These are phyloP conservation scores for Seladonia tumulorum DNA, from an alignment of 2,888 invertebrate genomes.

Conservation along the genomic window DNA sequence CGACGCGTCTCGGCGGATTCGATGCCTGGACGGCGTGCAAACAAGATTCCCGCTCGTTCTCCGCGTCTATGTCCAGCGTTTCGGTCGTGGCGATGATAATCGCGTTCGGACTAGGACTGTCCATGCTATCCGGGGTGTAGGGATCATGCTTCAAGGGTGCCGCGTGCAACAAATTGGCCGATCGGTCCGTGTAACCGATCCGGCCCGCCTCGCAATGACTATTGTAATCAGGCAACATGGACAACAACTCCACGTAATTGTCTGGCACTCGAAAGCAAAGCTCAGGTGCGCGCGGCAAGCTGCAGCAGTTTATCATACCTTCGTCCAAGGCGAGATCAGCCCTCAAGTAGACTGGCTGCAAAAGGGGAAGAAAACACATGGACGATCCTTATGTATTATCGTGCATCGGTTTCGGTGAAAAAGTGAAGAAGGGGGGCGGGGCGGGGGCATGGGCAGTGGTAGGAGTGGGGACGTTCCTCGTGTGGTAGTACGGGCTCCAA, in stretches of 20 bases:
- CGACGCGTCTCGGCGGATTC: constrained; percentile 58
- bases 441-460: neutral
- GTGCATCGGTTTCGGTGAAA: constrained; percentile 54
- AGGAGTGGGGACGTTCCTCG: constrained; percentile 35
- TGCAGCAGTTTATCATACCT: constrained; percentile 91
- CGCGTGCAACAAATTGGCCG: constrained; percentile 86
- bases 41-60: constrained; percentile 36
- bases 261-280: constrained; percentile 83
- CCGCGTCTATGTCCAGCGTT: constrained; percentile 69
- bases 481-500: constrained; percentile 55
- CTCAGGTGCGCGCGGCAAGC: constrained; percentile 79
- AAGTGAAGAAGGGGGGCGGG: neutral
- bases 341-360: constrained; percentile 92
- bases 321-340: constrained; percentile 89
- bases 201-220: constrained; percentile 83
- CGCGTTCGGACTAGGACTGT: constrained; percentile 89
- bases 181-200: constrained; percentile 76
- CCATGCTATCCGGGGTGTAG: constrained; percentile 93
- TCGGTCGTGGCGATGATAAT: constrained; percentile 71
- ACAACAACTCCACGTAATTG: constrained; percentile 78
- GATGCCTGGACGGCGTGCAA: constrained; percentile 38
- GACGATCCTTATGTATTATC: constrained; percentile 68
- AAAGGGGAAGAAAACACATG: constrained; percentile 78
- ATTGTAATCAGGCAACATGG: constrained; percentile 82
- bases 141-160: constrained; percentile 87